Conservation (phyloP, 2,888 invertebrate species). For the Philaethria dido region DNA sequence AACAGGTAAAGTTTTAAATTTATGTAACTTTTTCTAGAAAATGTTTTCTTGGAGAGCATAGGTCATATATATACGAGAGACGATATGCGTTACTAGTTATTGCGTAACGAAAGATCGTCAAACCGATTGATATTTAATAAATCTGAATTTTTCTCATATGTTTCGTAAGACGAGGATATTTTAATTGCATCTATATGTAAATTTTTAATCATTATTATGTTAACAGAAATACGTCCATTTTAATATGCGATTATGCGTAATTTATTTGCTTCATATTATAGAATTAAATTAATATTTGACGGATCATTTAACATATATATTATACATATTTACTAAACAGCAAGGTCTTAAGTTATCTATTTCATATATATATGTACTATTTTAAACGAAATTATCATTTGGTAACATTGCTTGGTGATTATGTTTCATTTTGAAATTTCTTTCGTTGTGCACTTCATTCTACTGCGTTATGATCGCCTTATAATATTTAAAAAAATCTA, state of each 20-base stretch:
- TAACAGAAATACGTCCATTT: neutral
- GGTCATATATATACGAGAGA: conserved; percentile 35
- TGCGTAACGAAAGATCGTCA: conserved; percentile 44
- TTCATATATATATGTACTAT: no score
- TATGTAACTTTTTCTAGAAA: conserved; percentile 38
- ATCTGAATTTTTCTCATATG: conserved; percentile 34
- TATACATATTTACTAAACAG: no score
- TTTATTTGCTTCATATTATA: neutral
- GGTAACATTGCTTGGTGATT: no score
- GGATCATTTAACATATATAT: no score
- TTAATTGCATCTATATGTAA: conserved; percentile 32
- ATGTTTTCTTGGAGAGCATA: conserved; percentile 37
- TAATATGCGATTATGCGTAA: neutral
- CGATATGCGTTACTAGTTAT: conserved; percentile 45
- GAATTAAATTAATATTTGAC: neutral
- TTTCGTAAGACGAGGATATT: conserved; percentile 43
- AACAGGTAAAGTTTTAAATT: conserved; percentile 31
- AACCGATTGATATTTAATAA: conserved; percentile 40
- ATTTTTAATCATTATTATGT: conserved; percentile 13
- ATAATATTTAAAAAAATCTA: no score
- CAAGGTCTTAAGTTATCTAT: neutral
- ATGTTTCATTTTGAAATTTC: no score
- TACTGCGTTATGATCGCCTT: no score
- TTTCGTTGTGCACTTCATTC: no score
- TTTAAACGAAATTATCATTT: no score